Conservation (phyloP, 30 jellyfish, hydroid and myxozoan genomes). For the Mastigias papua region DNA sequence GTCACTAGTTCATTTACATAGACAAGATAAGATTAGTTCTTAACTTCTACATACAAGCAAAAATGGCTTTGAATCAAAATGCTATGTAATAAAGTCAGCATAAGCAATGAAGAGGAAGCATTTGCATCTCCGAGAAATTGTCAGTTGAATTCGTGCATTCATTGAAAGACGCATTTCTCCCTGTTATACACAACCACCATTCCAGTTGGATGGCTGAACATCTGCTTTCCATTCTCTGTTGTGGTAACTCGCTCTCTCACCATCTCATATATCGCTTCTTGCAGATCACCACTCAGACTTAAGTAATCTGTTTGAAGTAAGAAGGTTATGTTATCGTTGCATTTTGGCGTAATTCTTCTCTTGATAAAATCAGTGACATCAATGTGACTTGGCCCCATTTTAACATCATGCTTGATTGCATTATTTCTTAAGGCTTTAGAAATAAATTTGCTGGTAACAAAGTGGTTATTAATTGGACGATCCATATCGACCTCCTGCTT, state of each 20-base stretch:
- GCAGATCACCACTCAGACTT: too few species aligned
- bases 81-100: too few species aligned
- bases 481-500: background rate
- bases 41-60: too few species aligned
- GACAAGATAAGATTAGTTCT: too few species aligned
- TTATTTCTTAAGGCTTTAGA: constrained; percentile 33
- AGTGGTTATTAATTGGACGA: constrained; percentile 28
- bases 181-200: background rate
- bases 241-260: constrained; percentile 13
- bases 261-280: background rate
- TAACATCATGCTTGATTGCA: constrained; percentile 9
- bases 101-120: too few species aligned
- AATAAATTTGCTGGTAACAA: constrained; percentile 9
- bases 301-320: too few species aligned
- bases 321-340: constrained; percentile 24
- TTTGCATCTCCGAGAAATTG: too few species aligned
- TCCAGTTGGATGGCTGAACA: constrained; percentile 28
- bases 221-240: background rate
- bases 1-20: too few species aligned
- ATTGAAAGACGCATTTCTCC: too few species aligned
- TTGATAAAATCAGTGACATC: constrained; percentile 45
- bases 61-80: too few species aligned
- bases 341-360: background rate
- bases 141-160: too few species aligned
- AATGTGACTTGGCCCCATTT: constrained; percentile 23